Base-by-base conservation (phyloP, 2,888 invertebrate genomes). In the Drosophila suboccidentalis region DNA sequence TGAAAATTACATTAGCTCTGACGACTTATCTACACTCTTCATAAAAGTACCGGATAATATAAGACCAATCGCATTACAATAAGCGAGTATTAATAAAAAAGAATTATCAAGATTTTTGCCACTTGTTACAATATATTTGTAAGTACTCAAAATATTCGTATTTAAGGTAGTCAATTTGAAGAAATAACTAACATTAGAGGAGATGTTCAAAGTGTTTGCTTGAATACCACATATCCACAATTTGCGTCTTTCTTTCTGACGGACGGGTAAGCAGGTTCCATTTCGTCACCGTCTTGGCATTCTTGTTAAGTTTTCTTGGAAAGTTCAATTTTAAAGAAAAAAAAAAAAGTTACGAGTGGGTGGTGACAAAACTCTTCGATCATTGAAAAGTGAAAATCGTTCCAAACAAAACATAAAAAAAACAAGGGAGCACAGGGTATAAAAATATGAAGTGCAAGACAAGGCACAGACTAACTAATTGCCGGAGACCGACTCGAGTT, bases 321-420 rank as follows among this genome's bases (percentile, higher is more conserved):
- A 66, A 73, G 70, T 75, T 62, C 69, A 73, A 69, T 69, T 6
- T 38, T 62, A 61, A 59, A 55, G 57, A 44, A 46, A 60, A 53
- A 57, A 57, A 62, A 58, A 39, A 38, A 41, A 41, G 50, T 54
- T 70, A 57, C 67, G 70, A 55, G 71, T 73, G 63, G 80, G 86
- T 72, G 86, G 82, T 67, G 71, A 57, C 6, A 36, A 70, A 51
- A 51, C 10, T 34, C 32, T 34, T 41, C 22, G 44, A 8, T n/a
- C 39, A 50, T 26, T 47, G 49, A 72, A 67, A 72, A 68, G 72
- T 72, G 72, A 72, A 72, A 72, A 75, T 46, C 51, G 43, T 55
- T 55, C 15, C 22, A 32, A 59, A 49, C 50, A 49, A 32, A 11
- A 17, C 32, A 10, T 17, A n/a, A 26, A 26, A 26, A 26, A 26